Evolutionary conservation across 1,140 invertebrate genomes (phyloP).

Genomic region (Calycopis cecrops): DNA sequence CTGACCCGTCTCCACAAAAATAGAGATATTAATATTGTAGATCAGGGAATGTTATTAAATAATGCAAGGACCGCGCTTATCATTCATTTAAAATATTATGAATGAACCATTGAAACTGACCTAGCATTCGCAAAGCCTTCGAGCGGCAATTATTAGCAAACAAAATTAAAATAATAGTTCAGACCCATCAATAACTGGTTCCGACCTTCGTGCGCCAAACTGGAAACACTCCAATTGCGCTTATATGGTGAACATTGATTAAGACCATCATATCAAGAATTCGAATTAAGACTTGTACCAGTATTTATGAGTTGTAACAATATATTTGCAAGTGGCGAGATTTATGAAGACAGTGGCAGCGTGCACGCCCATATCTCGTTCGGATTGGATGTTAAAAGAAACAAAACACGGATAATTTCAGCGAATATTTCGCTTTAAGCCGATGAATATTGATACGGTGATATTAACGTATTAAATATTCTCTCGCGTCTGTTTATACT

Average conservation of each 20-base stretch:
- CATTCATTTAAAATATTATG: no score
- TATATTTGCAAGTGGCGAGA: conserved; percentile 49
- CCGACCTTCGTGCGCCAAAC: conserved; percentile 4
- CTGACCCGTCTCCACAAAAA: no score
- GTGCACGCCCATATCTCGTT: conserved; percentile 28
- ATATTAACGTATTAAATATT: conserved; percentile 1
- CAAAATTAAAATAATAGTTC: neutral
- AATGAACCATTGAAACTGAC: no score
- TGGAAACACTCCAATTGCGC: conserved; percentile 16
- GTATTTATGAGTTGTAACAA: conserved; percentile 54
- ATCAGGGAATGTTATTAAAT: no score
- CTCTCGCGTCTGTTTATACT: neutral
- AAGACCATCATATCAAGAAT: conserved; percentile 26
- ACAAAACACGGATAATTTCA: conserved; percentile 16
- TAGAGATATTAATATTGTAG: no score
- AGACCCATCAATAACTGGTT: no score
- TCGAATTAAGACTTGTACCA: conserved; percentile 35
- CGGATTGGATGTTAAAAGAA: conserved; percentile 24
- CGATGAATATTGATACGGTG: conserved; percentile 1
- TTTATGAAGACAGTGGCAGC: conserved; percentile 47
- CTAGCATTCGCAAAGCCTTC: no score
- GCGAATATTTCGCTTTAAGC: conserved; percentile 12
- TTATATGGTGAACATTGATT: conserved; percentile 30
- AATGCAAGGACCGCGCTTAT: no score
- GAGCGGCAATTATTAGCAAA: neutral